Conservation (phyloP, 2,888 invertebrate species). For the Eremobia ochroleuca region DNA sequence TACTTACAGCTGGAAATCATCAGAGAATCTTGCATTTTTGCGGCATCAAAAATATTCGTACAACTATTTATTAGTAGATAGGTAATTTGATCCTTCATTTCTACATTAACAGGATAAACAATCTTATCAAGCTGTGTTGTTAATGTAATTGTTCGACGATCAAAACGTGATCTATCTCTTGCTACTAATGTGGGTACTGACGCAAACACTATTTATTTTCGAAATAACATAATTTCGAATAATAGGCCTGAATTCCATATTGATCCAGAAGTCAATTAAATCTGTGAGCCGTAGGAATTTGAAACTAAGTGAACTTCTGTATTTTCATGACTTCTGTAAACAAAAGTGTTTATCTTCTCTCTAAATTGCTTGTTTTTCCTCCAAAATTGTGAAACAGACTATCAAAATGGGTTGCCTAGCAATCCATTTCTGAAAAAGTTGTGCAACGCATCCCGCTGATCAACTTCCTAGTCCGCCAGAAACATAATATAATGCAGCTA, state of each 20-base stretch:
- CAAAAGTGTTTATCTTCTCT: conserved; percentile 3
- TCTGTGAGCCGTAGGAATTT: background rate
- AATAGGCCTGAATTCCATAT: background rate
- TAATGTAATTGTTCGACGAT: conserved; percentile 42
- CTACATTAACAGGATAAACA: conserved; percentile 41
- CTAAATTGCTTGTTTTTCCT: conserved; percentile 12
- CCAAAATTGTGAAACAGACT: conserved; percentile 18
- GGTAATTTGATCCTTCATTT: conserved; percentile 18
- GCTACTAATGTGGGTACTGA: conserved; percentile 47
- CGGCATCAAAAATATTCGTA: conserved; percentile 1
- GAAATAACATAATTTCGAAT: background rate
- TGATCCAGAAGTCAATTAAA: background rate
- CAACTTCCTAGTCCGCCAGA: conserved; percentile 60
- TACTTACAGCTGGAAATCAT: background rate
- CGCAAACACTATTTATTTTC: conserved; percentile 25
- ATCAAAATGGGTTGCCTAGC: conserved; percentile 25
- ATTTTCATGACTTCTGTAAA: background rate
- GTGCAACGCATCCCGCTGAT: conserved; percentile 52
- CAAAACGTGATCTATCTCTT: conserved; percentile 60
- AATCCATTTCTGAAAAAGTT: conserved; percentile 45
- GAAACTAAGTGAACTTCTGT: background rate
- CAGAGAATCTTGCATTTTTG: conserved; percentile 1
- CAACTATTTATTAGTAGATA: conserved; percentile 24
- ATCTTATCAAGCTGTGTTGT: conserved; percentile 47
- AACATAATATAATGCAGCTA: conserved; percentile 68